Evolutionary conservation across 2,888 invertebrate species (phyloP), one percentile per base, ranked within the genome.

Genomic region (Blera fallax): DNA sequence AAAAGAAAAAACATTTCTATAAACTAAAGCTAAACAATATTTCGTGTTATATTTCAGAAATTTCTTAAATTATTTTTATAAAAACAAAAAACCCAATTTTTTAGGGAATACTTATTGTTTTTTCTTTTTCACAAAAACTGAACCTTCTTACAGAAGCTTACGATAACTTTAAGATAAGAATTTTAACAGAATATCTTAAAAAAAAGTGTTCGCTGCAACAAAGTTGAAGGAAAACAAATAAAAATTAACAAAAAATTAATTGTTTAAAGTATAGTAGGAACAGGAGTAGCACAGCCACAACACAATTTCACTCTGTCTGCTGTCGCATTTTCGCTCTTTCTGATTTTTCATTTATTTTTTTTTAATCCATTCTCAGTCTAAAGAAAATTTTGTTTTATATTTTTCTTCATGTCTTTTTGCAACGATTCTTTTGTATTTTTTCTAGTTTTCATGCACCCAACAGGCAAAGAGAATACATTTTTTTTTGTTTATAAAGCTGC

Each of bases 231-330:
- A 43, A 65, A 60, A 58, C 65, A 18, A 43, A 45, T n/a, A 52
- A 54, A 56, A 45, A 27, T 14, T 67, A 78, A 78, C 60, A 70
- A 69, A 69, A 11, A 43, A 74, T 60, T 37, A 65, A 73, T 67
- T 45, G 67, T 37, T 60, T 73, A 74, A 73, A 54, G 40, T 50
- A 62, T 78, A 78, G 73, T 78, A 78, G 78, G 80, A 80, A 80
- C 73, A 60, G 60, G 45, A 62, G 72, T 65, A 65, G 79, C 79
- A 45, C 65, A 65, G 60, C 43, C 37, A 54, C 60, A 70, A 69
- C 21, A 62, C 69, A 70, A 11, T 24, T 40, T 77, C 67, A 27
- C 56, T 73, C 27, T 64, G 56, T 58, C 62, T 32, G 70, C 29
- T 72, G 24, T 32, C 24, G 43, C 60, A 45, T 54, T 58, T 40